Base-by-base conservation (phyloP, 2,888 invertebrate species). In the Chymomyza fuscimana region DNA sequence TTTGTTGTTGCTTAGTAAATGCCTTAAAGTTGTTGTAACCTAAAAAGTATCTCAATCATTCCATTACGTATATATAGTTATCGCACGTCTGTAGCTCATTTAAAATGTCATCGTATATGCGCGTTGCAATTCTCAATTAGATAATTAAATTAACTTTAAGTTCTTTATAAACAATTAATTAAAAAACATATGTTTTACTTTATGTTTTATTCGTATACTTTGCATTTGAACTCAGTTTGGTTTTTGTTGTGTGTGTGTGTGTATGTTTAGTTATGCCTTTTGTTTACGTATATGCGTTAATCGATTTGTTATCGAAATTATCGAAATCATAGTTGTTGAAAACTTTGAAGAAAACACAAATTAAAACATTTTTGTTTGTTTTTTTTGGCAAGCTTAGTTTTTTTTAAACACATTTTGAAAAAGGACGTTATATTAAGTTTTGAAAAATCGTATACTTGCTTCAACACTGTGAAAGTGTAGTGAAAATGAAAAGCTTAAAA, bases 161-260 rank as follows among this genome's bases (percentile, higher is more conserved):
- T 75, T 77, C 77, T 65, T 69, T 76, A 69, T 81, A 82, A 85
- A 87, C 87, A 89, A 87, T 87, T 76, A 69, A 75, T 64, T 74
- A 78, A 77, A 65, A 81, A 77, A 81, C 75, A 79, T 85, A 77
- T 78, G 76, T 82, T 77, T 80, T 65, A 76, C 73, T 80, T 69
- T 81, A 87, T 78, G 79, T 82, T 82, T 87, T 86, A 83, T 89
- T 91, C 91, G 91, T 92, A 92, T 92, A 92, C 92, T 90, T 91
- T 91, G 90, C 88, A 91, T 92, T 92, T 92, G 92, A 92, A 92
- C 92, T 91, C 89, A 92, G 90, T 91, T 91, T 92, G 89, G 87
- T 89, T 77, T 63, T 69, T 65, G n/a, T n/a, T n/a, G n/a, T n/a
- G 73, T 73, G 67, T 66, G 65, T 80, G 62, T 72, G 79, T 74